A percentile compares a stretch with the other conserved stretches of the same genome.
phyloP scores from a whole-genome alignment of 1,140 invertebrate genomes.

The Papilio polyxenes region DNA sequence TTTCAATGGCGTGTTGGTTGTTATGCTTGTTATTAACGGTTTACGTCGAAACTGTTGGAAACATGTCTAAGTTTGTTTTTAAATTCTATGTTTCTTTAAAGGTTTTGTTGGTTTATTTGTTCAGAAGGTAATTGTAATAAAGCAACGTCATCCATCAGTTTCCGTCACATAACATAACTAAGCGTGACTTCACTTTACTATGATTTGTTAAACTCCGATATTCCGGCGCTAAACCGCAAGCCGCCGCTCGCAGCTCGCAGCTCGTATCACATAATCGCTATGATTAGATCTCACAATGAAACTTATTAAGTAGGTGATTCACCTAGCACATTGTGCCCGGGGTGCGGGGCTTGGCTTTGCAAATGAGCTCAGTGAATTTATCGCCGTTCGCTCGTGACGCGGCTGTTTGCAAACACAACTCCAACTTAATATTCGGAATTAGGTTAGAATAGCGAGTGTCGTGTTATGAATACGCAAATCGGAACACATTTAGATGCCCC shows the following conservation, averaged over 20 bases:
- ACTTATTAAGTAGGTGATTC: constrained; percentile 28
- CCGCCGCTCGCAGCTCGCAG: background rate
- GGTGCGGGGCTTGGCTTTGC: background rate
- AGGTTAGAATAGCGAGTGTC: constrained; percentile 20
- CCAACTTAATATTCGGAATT: constrained; percentile 30
- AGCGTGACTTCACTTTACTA: background rate
- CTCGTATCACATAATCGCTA: constrained; percentile 17
- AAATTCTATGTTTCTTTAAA: too few relatives aligned
- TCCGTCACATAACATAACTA: background rate
- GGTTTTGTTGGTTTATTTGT: background rate
- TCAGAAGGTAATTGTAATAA: background rate
- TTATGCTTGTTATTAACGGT: background rate
- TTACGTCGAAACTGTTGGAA: background rate
- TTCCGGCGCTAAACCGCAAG: constrained; percentile 2
- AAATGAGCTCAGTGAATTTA: constrained; percentile 25
- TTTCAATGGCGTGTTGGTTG: background rate
- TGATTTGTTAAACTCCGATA: constrained; percentile 2
- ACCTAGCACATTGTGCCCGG: background rate
- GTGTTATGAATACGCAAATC: constrained; percentile 33
- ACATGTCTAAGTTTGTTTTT: too few relatives aligned
- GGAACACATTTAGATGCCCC: background rate
- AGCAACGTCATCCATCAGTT: background rate
- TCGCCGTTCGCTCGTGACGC: constrained; percentile 2
- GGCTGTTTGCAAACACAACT: constrained; percentile 4
- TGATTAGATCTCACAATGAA: constrained; percentile 20